phyloP scores from a whole-genome alignment of 2,113 vertebrate species.

The Microcebus griseorufus region DNA sequence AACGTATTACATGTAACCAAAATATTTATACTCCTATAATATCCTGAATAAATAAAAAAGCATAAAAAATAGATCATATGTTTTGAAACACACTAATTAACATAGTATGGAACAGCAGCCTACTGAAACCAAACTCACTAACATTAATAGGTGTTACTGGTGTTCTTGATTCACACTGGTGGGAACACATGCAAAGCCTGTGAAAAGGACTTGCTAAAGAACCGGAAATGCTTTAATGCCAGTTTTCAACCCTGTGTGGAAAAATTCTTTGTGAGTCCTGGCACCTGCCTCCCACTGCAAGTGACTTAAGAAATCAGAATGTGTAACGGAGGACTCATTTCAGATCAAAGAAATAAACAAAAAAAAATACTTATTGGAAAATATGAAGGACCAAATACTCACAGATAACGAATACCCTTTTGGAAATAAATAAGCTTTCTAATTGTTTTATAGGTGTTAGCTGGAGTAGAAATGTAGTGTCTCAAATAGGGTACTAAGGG shows the following conservation, averaged over 20 bases:
- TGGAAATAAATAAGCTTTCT: not conserved
- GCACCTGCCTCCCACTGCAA: not conserved
- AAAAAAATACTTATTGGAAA: not conserved
- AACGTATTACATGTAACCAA: too few relatives aligned
- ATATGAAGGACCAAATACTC: not conserved
- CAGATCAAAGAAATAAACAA: not conserved
- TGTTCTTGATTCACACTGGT: not conserved
- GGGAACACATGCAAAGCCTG: not conserved
- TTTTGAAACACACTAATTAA: not conserved
- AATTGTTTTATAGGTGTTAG: not conserved
- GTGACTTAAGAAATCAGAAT: not conserved
- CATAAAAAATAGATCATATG: not conserved
- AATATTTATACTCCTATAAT: too few relatives aligned
- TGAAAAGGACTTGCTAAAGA: not conserved
- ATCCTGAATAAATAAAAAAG: not conserved
- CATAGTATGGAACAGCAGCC: not conserved
- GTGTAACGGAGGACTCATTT: not conserved
- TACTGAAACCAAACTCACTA: not conserved
- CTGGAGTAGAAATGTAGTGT: not conserved
- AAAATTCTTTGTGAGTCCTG: not conserved
- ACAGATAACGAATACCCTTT: not conserved
- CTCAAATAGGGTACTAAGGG: not conserved
- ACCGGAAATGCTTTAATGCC: not conserved
- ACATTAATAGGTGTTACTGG: not conserved
- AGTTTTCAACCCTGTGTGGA: not conserved